These are phyloP conservation scores for Scaptomyza tumidula DNA, from an alignment of 2,888 invertebrate genomes.

Conservation along the genomic window DNA sequence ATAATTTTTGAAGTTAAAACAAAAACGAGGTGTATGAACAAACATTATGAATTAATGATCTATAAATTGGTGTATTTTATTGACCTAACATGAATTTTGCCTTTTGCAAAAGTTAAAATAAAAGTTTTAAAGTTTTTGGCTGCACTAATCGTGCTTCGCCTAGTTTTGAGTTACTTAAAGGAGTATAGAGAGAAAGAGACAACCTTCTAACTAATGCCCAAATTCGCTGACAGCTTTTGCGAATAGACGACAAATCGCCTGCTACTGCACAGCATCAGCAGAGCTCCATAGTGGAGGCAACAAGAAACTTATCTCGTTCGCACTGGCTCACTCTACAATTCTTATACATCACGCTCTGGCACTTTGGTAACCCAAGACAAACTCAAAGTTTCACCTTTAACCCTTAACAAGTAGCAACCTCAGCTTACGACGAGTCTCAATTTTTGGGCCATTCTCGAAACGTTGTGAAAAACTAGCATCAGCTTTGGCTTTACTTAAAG, in stretches of 20 bases:
- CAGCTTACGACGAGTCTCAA: constrained; percentile 63
- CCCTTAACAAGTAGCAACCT: constrained; percentile 62
- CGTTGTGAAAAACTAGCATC: constrained; percentile 41
- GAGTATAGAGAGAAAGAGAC: constrained; percentile 5
- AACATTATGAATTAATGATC: background rate
- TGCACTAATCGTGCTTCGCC: constrained; percentile 48
- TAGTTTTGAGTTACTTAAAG: constrained; percentile 41
- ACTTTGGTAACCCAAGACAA: constrained; percentile 63
- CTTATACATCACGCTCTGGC: constrained; percentile 61
- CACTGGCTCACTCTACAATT: constrained; percentile 40
- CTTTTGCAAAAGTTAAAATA: background rate
- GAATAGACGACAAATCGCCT: constrained; percentile 54
- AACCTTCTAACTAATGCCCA: constrained; percentile 42
- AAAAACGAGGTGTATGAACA: background rate
- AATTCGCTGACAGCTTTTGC: constrained; percentile 51
- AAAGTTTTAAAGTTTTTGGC: constrained; percentile 15
- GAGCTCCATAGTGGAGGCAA: constrained; percentile 19
- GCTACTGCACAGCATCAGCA: constrained; percentile 10
- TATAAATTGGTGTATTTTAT: background rate
- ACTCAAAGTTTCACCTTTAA: constrained; percentile 66
- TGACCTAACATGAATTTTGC: background rate
- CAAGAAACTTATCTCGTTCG: constrained; percentile 52
- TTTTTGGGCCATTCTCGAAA: constrained; percentile 49
- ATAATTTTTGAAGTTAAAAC: too few species aligned
- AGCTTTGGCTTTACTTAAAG: constrained; percentile 73